Base-by-base conservation (phyloP, 2,113 vertebrate genomes). In the Riparia riparia region DNA sequence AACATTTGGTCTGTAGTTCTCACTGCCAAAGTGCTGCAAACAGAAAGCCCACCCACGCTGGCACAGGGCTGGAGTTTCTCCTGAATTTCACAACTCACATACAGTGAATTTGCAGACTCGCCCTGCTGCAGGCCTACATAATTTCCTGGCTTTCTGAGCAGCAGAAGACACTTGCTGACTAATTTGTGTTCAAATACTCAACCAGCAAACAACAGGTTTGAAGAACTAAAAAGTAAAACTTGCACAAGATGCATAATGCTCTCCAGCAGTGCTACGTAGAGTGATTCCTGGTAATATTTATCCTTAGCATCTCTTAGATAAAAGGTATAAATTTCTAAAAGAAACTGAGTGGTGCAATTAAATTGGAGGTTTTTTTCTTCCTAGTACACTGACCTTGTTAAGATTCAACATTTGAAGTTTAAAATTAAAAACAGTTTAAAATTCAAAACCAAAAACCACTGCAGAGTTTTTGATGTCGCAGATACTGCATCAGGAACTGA, bases 401-500 rank as follows among this genome's bases (percentile, higher is more conserved):
- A 81, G 51, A 42, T 18, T 81, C 44, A 63, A 17, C 44, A 70
- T 17, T 6, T 86, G n/a, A 91, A 86, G 31, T 82, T 53, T 87
- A 31, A 39, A 54, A 31, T 41, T 31, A 19, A 92, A n/a, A 31
- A 26, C 28, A 22, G 34, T 82, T 50, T 90, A 31, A 39, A 54
- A 29, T 39, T 41, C 14, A 91, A 39, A 29, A 70, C 42, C 22
- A 53, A 71, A 58, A 95, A 74, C 56, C 88, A 92, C 93, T 93
- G 74, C 94, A 85, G 98, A 98, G 97, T 92, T 98, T 99, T 98
- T 99, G 99, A 99, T 99, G 99, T 98, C 97, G 99, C 98, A 98
- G 99, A 98, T 99, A 99, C 99, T 99, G 99, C 99, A 99, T 99
- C 99, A 99, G 99, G 99, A 99, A 99, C 99, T 99, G 99, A 99